Conservation (phyloP, 2,888 invertebrate genomes). For the Busseola fusca region DNA sequence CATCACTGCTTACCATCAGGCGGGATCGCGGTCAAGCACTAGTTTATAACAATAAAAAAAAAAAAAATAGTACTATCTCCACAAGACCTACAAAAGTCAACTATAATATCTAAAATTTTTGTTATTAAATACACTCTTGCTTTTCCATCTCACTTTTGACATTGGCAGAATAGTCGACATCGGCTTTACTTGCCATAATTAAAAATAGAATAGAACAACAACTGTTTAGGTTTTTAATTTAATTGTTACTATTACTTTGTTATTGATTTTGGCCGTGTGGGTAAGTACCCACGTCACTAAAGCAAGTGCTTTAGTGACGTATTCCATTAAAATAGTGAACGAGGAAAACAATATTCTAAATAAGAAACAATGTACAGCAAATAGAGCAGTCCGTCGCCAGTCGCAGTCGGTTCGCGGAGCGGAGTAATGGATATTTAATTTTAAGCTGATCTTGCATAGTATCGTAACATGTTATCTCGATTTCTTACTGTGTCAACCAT, state of each 20-base stretch:
- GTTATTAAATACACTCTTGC: too few species aligned
- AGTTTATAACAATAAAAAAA: too few species aligned
- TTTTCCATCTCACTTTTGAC: too few species aligned
- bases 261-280: background rate
- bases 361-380: background rate
- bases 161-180: too few species aligned
- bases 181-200: too few species aligned
- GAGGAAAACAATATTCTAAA: constrained; percentile 6
- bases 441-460: background rate
- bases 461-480: constrained; percentile 4
- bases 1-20: too few species aligned
- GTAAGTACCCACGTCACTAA: constrained; percentile 3
- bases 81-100: too few species aligned
- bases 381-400: background rate
- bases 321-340: background rate
- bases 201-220: too few species aligned
- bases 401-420: background rate
- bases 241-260: background rate
- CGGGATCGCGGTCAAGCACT: too few species aligned
- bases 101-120: too few species aligned
- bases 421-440: background rate
- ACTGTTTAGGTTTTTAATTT: background rate
- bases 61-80: too few species aligned
- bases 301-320: constrained; percentile 6
- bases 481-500: rapidly evolving